Base-by-base conservation (phyloP, 2,888 invertebrate species). In the Allacma fusca region DNA sequence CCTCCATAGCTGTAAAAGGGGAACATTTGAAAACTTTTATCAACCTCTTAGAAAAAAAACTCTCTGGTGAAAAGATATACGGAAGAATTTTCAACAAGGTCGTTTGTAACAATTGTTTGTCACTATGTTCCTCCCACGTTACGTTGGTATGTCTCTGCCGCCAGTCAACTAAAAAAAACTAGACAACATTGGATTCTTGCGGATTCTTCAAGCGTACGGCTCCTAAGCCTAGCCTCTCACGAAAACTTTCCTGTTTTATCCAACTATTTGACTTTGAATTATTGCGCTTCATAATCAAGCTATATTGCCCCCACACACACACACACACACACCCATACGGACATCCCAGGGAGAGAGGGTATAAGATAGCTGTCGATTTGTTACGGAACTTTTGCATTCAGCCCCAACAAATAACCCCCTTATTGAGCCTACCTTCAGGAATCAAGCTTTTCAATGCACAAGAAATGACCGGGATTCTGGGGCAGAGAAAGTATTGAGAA, bases 1-100 rank as follows among this genome's bases (percentile, higher is more conserved):
- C 40, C n/a, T 23, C 68, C 68, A 43, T 68, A 68, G 29, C 68
- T 68, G 68, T 40, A 29, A 68, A 68, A 68, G 68, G 13, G 29
- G 68, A 68, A 13, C 40, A 21, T 68, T 68, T 23, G 40, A 68
- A 68, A 68, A 68, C 40, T 68, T 68, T 68, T 68, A 68, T 68
- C 68, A 29, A 40, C 68, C 23, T 29, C 62, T 26, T 50, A 50
- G 50, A 12, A 50, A 50, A 50, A n/a, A n/a, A n/a, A 50, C 1
- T 9, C 50, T 13, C 1, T 9, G n/a, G 19, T 2, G 50, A 50
- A 50, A 50, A 50, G 50, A 50, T 50, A 50, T 50, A 50, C 50
- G 50, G 7, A 12, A 50, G 50, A 50, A 50, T 50, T 50, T 50
- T 50, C 50, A 50, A 50, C 50, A 50, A 50, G 50, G 50, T 50